A percentile compares a stretch with the other conserved stretches of the same genome.
Conservation (phyloP, 2,113 vertebrate species). For the Sakesphorus luctuosus region DNA sequence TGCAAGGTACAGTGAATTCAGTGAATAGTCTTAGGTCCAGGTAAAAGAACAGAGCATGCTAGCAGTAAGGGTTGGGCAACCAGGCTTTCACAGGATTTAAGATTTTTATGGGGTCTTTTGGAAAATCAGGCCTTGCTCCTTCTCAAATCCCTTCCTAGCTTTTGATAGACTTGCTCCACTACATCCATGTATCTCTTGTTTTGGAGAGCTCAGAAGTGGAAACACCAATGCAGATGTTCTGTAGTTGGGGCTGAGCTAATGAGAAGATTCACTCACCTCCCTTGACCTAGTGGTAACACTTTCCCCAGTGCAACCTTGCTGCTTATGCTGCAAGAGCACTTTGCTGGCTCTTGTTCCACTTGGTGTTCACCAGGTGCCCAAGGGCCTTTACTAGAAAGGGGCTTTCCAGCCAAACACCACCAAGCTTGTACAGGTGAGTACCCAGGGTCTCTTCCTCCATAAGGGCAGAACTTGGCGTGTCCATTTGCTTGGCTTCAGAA, state of each 20-base stretch:
- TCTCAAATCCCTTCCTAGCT: too few relatives aligned
- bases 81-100: too few relatives aligned
- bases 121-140: too few relatives aligned
- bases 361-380: not conserved
- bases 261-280: not conserved
- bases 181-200: not conserved
- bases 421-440: not conserved
- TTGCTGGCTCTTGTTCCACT: not conserved
- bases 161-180: not conserved
- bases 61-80: too few relatives aligned
- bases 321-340: fast-evolving
- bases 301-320: not conserved
- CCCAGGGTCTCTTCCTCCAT: not conserved
- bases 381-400: not conserved
- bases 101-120: too few relatives aligned
- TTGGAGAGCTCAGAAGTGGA: not conserved
- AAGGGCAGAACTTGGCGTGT: not conserved
- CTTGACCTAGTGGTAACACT: fast-evolving
- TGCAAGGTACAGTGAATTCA: too few relatives aligned
- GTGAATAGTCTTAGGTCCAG: too few relatives aligned
- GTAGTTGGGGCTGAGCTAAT: not conserved
- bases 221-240: not conserved
- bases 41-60: too few relatives aligned
- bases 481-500: not conserved
- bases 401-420: not conserved